Percentiles rank a stretch among this genome's conserved stretches.
Evolutionary conservation across 2,797 vertebrate species (phyloP).

Genomic region (Pangasius krempfi): DNA sequence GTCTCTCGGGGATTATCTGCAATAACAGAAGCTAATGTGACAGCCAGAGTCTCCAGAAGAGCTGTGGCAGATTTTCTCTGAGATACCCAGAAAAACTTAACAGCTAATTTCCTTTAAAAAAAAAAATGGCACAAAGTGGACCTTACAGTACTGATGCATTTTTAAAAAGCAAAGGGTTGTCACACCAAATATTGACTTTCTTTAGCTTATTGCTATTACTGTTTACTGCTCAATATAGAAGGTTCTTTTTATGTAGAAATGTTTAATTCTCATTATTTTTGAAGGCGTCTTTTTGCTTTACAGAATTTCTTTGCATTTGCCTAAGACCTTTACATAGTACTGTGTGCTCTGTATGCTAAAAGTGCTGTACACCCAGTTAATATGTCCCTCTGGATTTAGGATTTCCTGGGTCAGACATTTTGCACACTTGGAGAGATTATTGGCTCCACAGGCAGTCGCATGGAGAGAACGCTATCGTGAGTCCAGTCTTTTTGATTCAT

Average conservation of each 20-base stretch:
- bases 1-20: not conserved
- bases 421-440: slow-evolving; percentile 96
- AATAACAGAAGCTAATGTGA: not conserved
- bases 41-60: not conserved
- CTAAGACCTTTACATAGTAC: not conserved
- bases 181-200: too few relatives aligned
- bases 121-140: not conserved
- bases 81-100: not conserved
- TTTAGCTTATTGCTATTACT: not conserved
- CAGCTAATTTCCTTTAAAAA: not conserved
- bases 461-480: slow-evolving; percentile 91
- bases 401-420: slow-evolving; percentile 93
- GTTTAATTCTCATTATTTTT: not conserved
- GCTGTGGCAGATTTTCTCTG: not conserved
- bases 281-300: not conserved
- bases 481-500: slow-evolving; percentile 63
- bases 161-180: not conserved
- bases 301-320: not conserved
- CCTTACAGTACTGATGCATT: not conserved
- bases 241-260: not conserved
- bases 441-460: slow-evolving; percentile 86
- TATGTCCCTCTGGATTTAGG: slow-evolving; percentile 29
- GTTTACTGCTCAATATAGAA: not conserved
- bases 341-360: not conserved
- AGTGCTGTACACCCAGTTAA: not conserved